Percentiles rank a stretch among this genome's conserved stretches.
phyloP scores from a whole-genome alignment of 2,797 vertebrate genomes.

The Hippoglossus hippoglossus region DNA sequence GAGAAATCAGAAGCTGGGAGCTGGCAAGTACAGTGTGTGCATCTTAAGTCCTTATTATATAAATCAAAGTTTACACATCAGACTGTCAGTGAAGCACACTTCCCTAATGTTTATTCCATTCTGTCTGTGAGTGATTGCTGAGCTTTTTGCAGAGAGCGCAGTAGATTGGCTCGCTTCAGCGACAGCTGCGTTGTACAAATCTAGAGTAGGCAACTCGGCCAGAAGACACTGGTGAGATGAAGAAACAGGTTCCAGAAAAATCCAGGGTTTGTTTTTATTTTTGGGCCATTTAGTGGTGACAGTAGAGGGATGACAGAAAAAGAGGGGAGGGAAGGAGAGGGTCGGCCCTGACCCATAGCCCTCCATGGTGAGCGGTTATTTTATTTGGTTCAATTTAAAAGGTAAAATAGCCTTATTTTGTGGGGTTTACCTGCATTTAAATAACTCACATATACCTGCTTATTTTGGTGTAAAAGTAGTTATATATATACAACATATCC shows the following conservation, averaged over 20 bases:
- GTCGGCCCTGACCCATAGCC: no score
- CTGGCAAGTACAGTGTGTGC: neutral
- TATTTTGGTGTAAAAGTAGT: no score
- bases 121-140: slow-evolving; percentile 27
- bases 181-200: slow-evolving; percentile 7
- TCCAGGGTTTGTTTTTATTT: neutral
- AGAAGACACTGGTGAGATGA: neutral
- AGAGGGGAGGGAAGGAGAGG: neutral
- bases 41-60: slow-evolving; percentile 24
- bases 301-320: neutral
- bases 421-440: no score
- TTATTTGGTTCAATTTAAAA: no score
- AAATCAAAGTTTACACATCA: slow-evolving; percentile 32
- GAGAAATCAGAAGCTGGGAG: slow-evolving; percentile 31
- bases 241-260: neutral
- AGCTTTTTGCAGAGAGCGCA: slow-evolving; percentile 12
- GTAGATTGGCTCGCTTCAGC: neutral
- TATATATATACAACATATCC: no score
- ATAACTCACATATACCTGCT: no score
- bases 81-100: slow-evolving; percentile 4
- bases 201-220: neutral
- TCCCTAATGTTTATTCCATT: slow-evolving; percentile 24
- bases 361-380: no score
- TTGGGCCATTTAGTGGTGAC: neutral
- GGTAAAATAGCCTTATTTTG: no score